Percentiles rank a stretch among this genome's conserved stretches.
These are phyloP conservation scores for Rhinopithecus roxellana DNA, from an alignment of 2,113 vertebrate species.

Conservation along the genomic window DNA sequence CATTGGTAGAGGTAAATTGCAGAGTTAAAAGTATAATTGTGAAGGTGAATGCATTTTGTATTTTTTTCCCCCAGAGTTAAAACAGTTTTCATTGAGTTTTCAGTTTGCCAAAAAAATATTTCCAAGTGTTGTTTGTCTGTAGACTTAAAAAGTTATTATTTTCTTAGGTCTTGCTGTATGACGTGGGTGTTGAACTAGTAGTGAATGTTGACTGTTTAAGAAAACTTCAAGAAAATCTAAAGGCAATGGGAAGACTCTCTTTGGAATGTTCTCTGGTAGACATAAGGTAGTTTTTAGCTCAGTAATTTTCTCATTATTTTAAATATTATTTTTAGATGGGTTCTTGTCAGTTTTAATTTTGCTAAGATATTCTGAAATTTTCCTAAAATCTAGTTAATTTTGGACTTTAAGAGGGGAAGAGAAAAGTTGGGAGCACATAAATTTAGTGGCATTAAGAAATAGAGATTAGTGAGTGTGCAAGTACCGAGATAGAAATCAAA, in stretches of 20 bases:
- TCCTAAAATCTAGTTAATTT: conserved; percentile 32
- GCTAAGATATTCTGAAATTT: conserved; percentile 31
- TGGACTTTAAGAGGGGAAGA: not conserved
- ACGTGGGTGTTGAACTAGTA: conserved; percentile 87
- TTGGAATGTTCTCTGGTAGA: conserved; percentile 90
- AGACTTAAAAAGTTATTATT: conserved; percentile 55
- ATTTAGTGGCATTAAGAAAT: conserved; percentile 3
- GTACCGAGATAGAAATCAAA: not conserved
- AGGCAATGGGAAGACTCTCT: conserved; percentile 80
- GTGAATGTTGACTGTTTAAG: conserved; percentile 85
- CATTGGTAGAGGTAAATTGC: conserved; percentile 87
- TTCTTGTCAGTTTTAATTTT: conserved; percentile 49
- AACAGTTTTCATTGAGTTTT: conserved; percentile 24
- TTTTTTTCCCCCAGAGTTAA: conserved; percentile 8
- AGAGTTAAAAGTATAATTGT: conserved; percentile 5
- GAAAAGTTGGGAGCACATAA: not conserved
- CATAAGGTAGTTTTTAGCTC: conserved; percentile 88
- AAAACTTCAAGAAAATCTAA: conserved; percentile 85
- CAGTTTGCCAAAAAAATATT: conserved; percentile 15
- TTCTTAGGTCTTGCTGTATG: conserved; percentile 90
- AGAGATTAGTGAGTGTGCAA: not conserved
- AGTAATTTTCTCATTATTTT: conserved; percentile 43
- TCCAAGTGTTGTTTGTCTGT: conserved; percentile 17
- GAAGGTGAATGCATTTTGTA: conserved; percentile 2
- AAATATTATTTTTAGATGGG: conserved; percentile 36